Conservation (phyloP, 2,888 invertebrate genomes). For the Andrena trimmerana region DNA sequence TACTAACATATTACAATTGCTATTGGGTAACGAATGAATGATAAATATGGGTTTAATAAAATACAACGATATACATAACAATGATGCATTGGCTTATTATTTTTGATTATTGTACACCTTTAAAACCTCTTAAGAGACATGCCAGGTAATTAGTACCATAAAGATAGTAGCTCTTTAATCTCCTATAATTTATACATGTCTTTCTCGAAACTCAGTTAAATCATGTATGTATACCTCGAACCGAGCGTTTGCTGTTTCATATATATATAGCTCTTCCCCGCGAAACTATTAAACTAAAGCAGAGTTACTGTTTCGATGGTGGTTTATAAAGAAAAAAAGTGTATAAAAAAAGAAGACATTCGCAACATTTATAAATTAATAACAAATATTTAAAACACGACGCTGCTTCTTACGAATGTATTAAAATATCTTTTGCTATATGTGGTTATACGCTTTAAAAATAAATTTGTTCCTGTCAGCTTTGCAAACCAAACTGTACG, state of each 20-base stretch:
- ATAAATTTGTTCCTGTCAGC: slow-evolving; percentile 48
- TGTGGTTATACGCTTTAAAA: slow-evolving; percentile 59
- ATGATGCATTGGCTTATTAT: slow-evolving; percentile 72
- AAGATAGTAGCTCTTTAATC: slow-evolving; percentile 56
- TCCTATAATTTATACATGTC: slow-evolving; percentile 58
- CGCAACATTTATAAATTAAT: slow-evolving; percentile 67
- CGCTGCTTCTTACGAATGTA: slow-evolving; percentile 62
- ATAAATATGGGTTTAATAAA: slow-evolving; percentile 56
- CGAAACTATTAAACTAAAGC: slow-evolving; percentile 48
- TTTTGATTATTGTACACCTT: slow-evolving; percentile 74
- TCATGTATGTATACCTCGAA: slow-evolving; percentile 44
- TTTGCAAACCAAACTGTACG: slow-evolving; percentile 47
- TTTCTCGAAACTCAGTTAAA: slow-evolving; percentile 55
- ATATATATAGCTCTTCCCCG: slow-evolving; percentile 28
- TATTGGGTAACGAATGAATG: slow-evolving; percentile 35
- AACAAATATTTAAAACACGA: slow-evolving; percentile 62
- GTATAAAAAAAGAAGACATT: slow-evolving; percentile 58
- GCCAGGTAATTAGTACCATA: slow-evolving; percentile 60
- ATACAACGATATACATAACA: slow-evolving; percentile 63
- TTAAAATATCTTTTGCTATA: slow-evolving; percentile 71
- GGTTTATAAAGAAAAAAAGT: slow-evolving; percentile 43
- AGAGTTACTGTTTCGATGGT: slow-evolving; percentile 30
- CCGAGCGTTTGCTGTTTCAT: slow-evolving; percentile 35
- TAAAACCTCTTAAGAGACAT: slow-evolving; percentile 55
- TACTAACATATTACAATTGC: background rate